These are phyloP conservation scores for Tapirus terrestris DNA, from an alignment of 2,113 vertebrate species.

Conservation along the genomic window DNA sequence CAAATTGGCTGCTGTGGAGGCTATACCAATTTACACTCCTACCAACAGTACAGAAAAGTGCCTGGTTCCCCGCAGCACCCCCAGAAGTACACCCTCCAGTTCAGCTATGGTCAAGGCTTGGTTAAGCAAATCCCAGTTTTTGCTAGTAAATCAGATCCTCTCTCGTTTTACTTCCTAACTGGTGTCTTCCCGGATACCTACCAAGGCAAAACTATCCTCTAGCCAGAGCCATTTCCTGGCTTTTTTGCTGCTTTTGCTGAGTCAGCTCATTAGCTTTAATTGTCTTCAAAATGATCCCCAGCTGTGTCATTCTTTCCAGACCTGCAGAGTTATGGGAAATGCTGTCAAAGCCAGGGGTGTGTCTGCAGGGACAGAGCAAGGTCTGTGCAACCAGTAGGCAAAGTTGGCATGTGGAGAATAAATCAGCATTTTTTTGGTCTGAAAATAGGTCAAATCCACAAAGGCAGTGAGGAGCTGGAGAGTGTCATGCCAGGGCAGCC, in stretches of 20 bases:
- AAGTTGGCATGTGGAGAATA: constrained; percentile 53
- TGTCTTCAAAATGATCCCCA: constrained; percentile 76
- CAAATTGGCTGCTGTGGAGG: background rate
- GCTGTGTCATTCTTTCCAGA: constrained; percentile 68
- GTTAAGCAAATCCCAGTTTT: background rate
- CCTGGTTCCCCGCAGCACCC: background rate
- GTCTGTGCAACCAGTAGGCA: constrained; percentile 1
- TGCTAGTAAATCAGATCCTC: background rate
- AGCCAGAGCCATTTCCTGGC: constrained; percentile 61
- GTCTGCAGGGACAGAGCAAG: background rate
- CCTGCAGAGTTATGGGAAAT: constrained; percentile 57
- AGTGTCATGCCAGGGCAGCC: background rate
- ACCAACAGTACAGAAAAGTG: background rate
- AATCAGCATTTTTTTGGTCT: background rate
- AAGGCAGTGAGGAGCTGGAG: background rate
- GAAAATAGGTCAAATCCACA: constrained; percentile 68
- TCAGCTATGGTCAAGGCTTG: background rate
- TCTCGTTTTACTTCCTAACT: constrained; percentile 7
- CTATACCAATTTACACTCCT: background rate
- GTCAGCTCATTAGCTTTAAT: constrained; percentile 79
- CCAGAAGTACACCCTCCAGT: too few species aligned
- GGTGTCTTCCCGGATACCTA: background rate
- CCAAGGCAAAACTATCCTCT: background rate
- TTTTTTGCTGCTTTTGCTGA: constrained; percentile 53
- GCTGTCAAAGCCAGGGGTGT: constrained; percentile 53